Evolutionary conservation across 2,113 vertebrate genomes (phyloP).

Genomic region (Stegostoma tigrinum): DNA sequence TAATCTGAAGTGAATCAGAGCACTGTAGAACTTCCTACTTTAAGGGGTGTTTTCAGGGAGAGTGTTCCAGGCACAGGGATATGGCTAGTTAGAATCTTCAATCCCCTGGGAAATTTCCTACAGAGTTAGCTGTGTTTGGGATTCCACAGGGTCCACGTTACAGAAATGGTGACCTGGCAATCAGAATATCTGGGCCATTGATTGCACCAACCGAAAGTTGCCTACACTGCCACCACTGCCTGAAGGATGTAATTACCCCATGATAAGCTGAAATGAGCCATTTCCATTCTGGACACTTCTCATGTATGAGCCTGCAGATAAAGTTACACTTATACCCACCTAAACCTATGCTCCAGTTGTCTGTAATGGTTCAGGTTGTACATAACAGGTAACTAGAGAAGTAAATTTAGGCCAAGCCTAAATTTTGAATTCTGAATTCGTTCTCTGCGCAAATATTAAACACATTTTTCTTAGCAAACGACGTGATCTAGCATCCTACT

Average conservation of each 20-base stretch:
- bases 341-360: not conserved
- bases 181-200: not conserved
- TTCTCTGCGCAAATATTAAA: not conserved
- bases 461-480: not conserved
- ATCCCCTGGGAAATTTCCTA: no score
- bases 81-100: no score
- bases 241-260: not conserved
- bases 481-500: not conserved
- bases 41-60: no score
- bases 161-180: no score
- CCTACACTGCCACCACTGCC: not conserved
- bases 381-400: not conserved
- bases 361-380: not conserved
- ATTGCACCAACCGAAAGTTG: not conserved
- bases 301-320: not conserved
- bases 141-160: no score
- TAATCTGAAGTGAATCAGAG: no score
- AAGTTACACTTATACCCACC: not conserved
- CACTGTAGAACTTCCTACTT: no score
- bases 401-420: not conserved
- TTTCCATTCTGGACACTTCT: not conserved
- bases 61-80: no score
- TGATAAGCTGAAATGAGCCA: not conserved
- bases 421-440: no score
- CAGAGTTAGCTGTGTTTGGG: no score